Base-by-base conservation (phyloP, 2,888 invertebrate species). In the Elegia similella region DNA sequence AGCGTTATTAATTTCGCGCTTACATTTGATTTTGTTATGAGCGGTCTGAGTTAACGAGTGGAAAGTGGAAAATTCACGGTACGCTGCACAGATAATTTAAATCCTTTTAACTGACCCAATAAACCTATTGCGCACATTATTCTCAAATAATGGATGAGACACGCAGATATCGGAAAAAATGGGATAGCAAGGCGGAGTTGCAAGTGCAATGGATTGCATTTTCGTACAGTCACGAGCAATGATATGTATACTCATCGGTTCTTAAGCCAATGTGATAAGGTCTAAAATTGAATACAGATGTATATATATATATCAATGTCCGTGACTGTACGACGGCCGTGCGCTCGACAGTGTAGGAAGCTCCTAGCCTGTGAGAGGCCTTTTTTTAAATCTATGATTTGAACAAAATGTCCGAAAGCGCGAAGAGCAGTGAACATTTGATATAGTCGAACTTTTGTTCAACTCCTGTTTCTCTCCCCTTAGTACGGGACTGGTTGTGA, bases 21-120 rank as follows among this genome's bases (percentile, higher is more conserved):
- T 70, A 65, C 67, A 64, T 78, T 77, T 67, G 69, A 68, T 76
- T 73, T 72, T 66, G 62, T 62, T 62, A 64, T 64, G 69, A 71
- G 63, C 64, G 69, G 67, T 65, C 61, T 63, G 63, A 66, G 65
- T 67, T 69, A 73, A 68, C 71, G 68, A 72, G 69, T 68, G 72
- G 72, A 71, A 76, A 76, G 75, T 77, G 73, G 73, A 71, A 78
- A 78, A 76, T 78, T 78, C 68, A 76, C 75, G 74, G 71, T 62
- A 69, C 73, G 73, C 62, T 75, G 69, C 68, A 65, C 74, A 74
- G 68, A 73, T 79, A 78, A 76, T 76, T 74, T 69, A 68, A 76
- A 72, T 72, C 68, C 71, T 80, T 76, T 77, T 76, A 76, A 64
- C 68, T 63, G 65, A 70, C 65, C 68, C 63, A 65, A 68, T 66